phyloP scores from a whole-genome alignment of 2,888 invertebrate genomes.

The Blastobasis adustella region DNA sequence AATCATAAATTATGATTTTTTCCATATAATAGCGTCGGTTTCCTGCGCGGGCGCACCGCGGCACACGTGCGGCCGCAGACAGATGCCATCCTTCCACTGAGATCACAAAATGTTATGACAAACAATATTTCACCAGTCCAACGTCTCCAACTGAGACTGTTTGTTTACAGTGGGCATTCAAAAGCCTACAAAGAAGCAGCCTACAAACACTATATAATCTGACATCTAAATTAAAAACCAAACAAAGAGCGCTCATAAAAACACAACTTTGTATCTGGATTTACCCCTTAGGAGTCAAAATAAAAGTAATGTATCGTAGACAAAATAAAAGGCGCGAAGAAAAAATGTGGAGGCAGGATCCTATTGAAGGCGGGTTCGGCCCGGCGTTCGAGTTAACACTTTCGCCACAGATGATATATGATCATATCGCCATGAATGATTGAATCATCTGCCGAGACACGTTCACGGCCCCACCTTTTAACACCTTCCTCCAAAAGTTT shows the following conservation, averaged over 20 bases:
- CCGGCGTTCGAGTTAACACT: constrained; percentile 55
- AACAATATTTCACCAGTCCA: constrained; percentile 14
- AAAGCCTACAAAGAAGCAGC: constrained; percentile 22
- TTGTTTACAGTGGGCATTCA: constrained; percentile 26
- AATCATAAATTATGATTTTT: constrained; percentile 37
- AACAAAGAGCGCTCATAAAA: constrained; percentile 28
- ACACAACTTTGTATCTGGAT: constrained; percentile 19
- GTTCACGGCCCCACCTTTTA: constrained; percentile 63
- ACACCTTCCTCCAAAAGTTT: constrained; percentile 70
- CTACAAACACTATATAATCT: constrained; percentile 24
- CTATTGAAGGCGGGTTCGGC: constrained; percentile 39
- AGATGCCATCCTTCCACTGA: no score
- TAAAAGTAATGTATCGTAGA: constrained; percentile 44
- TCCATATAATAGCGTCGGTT: constrained; percentile 22
- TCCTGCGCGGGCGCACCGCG: constrained; percentile 18
- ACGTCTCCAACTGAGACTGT: neutral
- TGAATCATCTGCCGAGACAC: constrained; percentile 69
- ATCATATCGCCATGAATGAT: constrained; percentile 70
- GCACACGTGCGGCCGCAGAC: constrained; percentile 29
- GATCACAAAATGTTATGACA: constrained; percentile 26
- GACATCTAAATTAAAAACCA: constrained; percentile 24
- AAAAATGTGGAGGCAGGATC: constrained; percentile 40
- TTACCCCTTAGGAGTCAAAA: constrained; percentile 28
- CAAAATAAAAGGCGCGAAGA: constrained; percentile 45
- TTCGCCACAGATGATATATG: constrained; percentile 68